These are phyloP conservation scores for Notamacropus eugenii DNA, from an alignment of 2,797 vertebrate genomes.

Conservation along the genomic window DNA sequence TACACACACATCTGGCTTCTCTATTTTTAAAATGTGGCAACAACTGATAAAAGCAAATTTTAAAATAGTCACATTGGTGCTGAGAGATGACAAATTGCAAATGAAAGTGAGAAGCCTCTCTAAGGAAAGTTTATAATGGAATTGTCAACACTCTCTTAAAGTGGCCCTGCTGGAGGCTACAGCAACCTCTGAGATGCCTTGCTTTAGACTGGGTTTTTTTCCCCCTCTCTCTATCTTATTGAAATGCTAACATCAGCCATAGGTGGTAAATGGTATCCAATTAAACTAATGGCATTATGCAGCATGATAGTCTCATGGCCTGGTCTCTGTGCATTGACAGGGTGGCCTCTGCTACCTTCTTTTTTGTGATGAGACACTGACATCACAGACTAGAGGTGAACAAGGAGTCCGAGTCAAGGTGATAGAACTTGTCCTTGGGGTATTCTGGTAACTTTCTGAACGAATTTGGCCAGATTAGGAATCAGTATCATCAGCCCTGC, in stretches of 20 bases:
- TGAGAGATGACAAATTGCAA: conserved; percentile 62
- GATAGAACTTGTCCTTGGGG: background rate
- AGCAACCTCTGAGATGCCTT: conserved; percentile 27
- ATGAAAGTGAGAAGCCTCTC: conserved; percentile 59
- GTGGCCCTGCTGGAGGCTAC: conserved; percentile 57
- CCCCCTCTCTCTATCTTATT: background rate
- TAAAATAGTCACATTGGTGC: conserved; percentile 30
- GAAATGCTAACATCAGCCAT: conserved; percentile 37
- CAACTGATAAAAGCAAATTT: conserved; percentile 68
- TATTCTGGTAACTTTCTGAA: background rate
- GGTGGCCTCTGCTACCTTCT: conserved; percentile 2
- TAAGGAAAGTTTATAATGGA: conserved; percentile 44
- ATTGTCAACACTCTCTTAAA: conserved; percentile 56
- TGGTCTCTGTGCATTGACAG: conserved; percentile 40
- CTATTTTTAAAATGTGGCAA: conserved; percentile 52
- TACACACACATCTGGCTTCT: conserved; percentile 36
- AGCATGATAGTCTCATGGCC: conserved; percentile 27
- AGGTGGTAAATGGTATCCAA: conserved; percentile 54
- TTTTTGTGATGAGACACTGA: conserved; percentile 3
- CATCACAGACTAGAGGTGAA: background rate
- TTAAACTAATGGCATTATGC: conserved; percentile 60
- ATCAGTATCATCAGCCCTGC: background rate
- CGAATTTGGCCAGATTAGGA: background rate
- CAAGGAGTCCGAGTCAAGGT: background rate
- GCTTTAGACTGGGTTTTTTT: conserved; percentile 37